Conservation (phyloP, 2,888 invertebrate genomes). For the Diadromus collaris region DNA sequence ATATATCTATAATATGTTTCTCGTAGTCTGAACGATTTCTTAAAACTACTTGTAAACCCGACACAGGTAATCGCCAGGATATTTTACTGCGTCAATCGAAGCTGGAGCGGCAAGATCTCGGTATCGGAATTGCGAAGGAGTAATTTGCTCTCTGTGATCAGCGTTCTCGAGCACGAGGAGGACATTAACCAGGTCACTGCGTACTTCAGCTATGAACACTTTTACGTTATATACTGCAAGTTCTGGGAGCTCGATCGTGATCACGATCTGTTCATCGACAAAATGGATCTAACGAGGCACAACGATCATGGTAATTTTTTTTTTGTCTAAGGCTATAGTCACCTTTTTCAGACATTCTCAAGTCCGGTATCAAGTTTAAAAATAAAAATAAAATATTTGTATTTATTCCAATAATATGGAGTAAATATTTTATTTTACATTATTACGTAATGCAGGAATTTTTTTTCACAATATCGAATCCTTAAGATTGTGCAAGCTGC, state of each 20-base stretch:
- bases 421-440: too few relatives aligned
- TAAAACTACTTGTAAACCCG: conserved; percentile 60
- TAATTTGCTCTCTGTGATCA: conserved; percentile 90
- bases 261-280: conserved; percentile 98
- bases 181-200: conserved; percentile 97
- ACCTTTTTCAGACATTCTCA: too few relatives aligned
- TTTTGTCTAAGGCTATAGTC: too few relatives aligned
- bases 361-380: too few relatives aligned
- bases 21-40: conserved; percentile 3
- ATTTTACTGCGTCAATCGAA: conserved; percentile 97
- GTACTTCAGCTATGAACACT: conserved; percentile 98
- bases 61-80: conserved; percentile 96
- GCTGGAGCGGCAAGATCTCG: conserved; percentile 97
- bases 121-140: conserved; percentile 94
- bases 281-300: conserved; percentile 95
- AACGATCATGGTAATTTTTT: conserved; percentile 92
- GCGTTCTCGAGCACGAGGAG: conserved; percentile 95
- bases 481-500: too few relatives aligned
- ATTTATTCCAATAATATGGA: too few relatives aligned
- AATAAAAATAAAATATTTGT: too few relatives aligned
- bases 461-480: too few relatives aligned
- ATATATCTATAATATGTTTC: conserved; percentile 12
- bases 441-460: too few relatives aligned
- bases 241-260: conserved; percentile 99
- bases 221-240: conserved; percentile 99